A percentile compares a stretch with the other conserved stretches of the same genome.
These are phyloP conservation scores for Agapostemon virescens DNA, from an alignment of 2,888 invertebrate genomes.

Conservation along the genomic window DNA sequence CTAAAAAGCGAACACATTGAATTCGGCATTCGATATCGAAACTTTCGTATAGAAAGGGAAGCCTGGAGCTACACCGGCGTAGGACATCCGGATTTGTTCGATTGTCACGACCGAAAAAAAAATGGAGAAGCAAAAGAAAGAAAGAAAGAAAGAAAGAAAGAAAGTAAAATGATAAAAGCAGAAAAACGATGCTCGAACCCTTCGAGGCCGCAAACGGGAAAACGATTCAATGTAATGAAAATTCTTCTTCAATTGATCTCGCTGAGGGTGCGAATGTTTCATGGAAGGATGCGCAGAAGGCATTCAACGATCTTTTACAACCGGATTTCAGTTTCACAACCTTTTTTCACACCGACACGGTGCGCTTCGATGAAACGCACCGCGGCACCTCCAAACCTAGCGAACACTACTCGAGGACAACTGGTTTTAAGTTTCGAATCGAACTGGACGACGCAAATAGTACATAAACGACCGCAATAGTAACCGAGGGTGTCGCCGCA, in stretches of 20 bases:
- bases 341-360: slow-evolving; percentile 31
- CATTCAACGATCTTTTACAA: slow-evolving; percentile 42
- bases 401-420: slow-evolving; percentile 45
- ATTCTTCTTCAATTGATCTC: slow-evolving; percentile 17
- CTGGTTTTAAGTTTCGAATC: slow-evolving; percentile 68
- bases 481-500: slow-evolving; percentile 25
- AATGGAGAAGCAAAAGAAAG: neutral
- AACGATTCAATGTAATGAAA: slow-evolving; percentile 19
- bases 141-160: too few species aligned
- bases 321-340: slow-evolving; percentile 56
- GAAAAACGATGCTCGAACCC: slow-evolving; percentile 25
- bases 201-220: slow-evolving; percentile 12
- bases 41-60: slow-evolving; percentile 7
- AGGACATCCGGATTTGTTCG: neutral
- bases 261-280: slow-evolving; percentile 47
- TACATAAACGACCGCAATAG: slow-evolving; percentile 46
- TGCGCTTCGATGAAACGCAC: slow-evolving; percentile 5
- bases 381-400: slow-evolving; percentile 13
- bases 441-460: slow-evolving; percentile 47
- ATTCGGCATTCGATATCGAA: slow-evolving; percentile 12
- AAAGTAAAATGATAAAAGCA: too few species aligned
- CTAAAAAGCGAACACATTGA: neutral
- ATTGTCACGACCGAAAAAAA: neutral
- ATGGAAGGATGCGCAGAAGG: slow-evolving; percentile 56
- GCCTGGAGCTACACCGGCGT: neutral